Percentiles rank a stretch among this genome's conserved stretches.
Evolutionary conservation across 2,113 vertebrate genomes (phyloP).

Genomic region (Hippocampus guttulatus): DNA sequence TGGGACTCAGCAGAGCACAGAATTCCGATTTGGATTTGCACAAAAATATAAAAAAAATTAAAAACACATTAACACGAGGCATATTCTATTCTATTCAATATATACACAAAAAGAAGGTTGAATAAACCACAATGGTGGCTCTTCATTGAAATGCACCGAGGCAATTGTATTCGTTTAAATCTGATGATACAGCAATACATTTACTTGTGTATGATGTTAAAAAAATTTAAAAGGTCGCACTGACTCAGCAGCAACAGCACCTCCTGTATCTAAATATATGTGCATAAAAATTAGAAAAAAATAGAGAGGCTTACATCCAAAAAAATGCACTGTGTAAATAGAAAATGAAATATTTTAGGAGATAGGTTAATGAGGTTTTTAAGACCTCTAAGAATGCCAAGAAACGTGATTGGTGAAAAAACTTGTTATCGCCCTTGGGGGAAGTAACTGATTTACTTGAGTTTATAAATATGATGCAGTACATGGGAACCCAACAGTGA

Average conservation of each 20-base stretch:
- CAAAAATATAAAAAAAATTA: no score
- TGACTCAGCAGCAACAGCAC: slow-evolving; percentile 43
- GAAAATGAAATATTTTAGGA: no score
- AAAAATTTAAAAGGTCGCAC: slow-evolving; percentile 25
- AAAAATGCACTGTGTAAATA: no score
- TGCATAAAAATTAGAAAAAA: not conserved
- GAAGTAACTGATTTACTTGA: not conserved
- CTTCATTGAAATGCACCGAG: not conserved
- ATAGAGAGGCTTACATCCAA: no score
- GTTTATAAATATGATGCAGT: no score
- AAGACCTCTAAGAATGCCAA: no score
- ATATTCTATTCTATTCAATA: not conserved
- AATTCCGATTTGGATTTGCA: no score
- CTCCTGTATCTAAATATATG: slow-evolving; percentile 28
- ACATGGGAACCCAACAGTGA: not conserved
- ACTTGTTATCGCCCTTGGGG: not conserved
- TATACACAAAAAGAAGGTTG: not conserved
- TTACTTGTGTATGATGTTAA: not conserved
- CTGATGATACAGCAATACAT: slow-evolving; percentile 7
- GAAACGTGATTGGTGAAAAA: not conserved
- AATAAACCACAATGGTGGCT: not conserved
- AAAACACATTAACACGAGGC: not conserved
- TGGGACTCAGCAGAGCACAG: not conserved
- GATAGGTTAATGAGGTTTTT: no score
- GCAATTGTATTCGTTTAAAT: not conserved